Evolutionary conservation across 2,888 invertebrate genomes (phyloP), one percentile per base, ranked within the genome.

Genomic region (Hypercompe scribonia): DNA sequence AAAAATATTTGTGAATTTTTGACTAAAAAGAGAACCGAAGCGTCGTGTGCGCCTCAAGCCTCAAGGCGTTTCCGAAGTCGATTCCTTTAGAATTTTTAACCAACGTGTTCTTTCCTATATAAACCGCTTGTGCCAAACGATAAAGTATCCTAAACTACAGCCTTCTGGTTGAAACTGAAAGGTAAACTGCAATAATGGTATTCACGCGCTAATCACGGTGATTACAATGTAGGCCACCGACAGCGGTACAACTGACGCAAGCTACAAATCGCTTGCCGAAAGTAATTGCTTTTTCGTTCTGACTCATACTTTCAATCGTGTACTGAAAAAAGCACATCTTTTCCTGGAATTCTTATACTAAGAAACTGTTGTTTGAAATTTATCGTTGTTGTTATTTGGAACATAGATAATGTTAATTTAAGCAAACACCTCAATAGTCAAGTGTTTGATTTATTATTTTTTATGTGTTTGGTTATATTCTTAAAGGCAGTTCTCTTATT

Each of bases 211-310:
- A 89, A 89, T 89, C 84, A 84, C 80, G 71, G 81, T 86, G 86
- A 86, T 89, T 89, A 88, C 77, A 81, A 86, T 84, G 85, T 87
- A 82, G 86, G 87, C 86, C 87, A 86, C 83, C 81, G 81, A 74
- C 72, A 73, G 71, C 76, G 78, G 77, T 68, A 77, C 66, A 71
- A 61, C 63, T 65, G 58, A 71, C 71, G 65, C 42, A 54, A 46
- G 64, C 34, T 58, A 46, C 58, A 64, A 71, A 39, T 78, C 71
- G 66, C 73, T 65, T 28, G 78, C 77, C 80, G 73, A 84, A 79
- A 78, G 78, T 78, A 82, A 84, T 81, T 81, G 74, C 78, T 70
- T 73, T 77, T 73, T 77, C 81, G 66, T 69, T 76, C 75, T 78
- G 79, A 76, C 69, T 78, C 71, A 81, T 78, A 81, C 77, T 79